These are phyloP conservation scores for Oegoconia quadripuncta DNA, from an alignment of 2,888 invertebrate genomes.

Conservation along the genomic window DNA sequence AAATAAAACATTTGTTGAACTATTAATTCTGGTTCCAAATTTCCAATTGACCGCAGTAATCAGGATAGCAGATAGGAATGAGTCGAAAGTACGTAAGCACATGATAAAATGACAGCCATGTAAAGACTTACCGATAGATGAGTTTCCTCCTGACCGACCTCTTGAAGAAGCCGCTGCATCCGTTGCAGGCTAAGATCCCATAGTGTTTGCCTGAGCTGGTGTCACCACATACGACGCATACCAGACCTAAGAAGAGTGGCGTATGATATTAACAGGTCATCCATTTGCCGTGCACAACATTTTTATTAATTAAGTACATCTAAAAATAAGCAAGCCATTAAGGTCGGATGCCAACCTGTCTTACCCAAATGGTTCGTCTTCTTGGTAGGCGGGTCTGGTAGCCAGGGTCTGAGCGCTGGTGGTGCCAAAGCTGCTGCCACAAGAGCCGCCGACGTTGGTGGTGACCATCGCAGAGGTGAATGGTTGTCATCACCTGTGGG, in stretches of 20 bases:
- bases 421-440: conserved; percentile 82
- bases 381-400: conserved; percentile 70
- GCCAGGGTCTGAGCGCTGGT: conserved; percentile 72
- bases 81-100: too few relatives aligned
- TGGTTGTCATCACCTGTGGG: conserved; percentile 63
- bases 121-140: conserved; percentile 90
- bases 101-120: too few relatives aligned
- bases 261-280: background rate
- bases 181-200: conserved; percentile 98
- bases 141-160: conserved; percentile 96
- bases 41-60: too few relatives aligned
- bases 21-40: too few relatives aligned
- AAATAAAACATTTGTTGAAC: too few relatives aligned
- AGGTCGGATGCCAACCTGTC: conserved; percentile 46
- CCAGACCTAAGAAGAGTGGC: too few relatives aligned
- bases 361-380: conserved; percentile 71
- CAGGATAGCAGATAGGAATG: too few relatives aligned
- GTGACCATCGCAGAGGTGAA: conserved; percentile 80
- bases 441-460: conserved; percentile 77
- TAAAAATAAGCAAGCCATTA: background rate
- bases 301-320: too few relatives aligned
- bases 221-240: conserved; percentile 98
- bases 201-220: conserved; percentile 98
- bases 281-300: too few relatives aligned
- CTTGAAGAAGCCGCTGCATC: conserved; percentile 99